Percentiles rank a stretch among this genome's conserved stretches.
These are phyloP conservation scores for Therioaphis trifolii DNA, from an alignment of 2,888 invertebrate genomes.

Conservation along the genomic window DNA sequence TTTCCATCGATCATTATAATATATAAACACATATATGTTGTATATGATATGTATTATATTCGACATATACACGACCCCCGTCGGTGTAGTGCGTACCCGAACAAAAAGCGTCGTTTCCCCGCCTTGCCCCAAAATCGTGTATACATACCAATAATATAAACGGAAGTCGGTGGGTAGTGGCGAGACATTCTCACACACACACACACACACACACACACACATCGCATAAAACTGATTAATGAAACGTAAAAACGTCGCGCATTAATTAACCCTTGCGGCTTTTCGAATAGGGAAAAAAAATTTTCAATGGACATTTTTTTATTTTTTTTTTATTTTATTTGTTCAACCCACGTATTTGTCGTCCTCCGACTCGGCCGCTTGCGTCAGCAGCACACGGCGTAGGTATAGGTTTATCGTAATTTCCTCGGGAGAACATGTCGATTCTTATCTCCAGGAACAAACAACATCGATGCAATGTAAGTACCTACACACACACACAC, in stretches of 20 bases:
- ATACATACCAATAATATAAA: background rate
- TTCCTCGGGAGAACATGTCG: background rate
- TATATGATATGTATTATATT: no score
- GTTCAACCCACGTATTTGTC: background rate
- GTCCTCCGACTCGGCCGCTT: background rate
- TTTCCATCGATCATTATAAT: slow-evolving; percentile 29
- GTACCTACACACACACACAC: background rate
- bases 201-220: no score
- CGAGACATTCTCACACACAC: no score
- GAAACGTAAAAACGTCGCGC: slow-evolving; percentile 38
- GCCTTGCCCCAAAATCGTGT: no score
- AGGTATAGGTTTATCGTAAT: background rate
- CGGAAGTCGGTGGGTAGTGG: background rate
- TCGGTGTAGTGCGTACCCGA: background rate
- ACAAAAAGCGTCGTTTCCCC: slow-evolving; percentile 11
- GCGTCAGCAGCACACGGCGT: background rate
- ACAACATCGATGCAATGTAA: background rate
- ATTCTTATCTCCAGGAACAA: background rate
- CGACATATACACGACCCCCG: background rate
- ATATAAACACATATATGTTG: background rate
- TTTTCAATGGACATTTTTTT: slow-evolving; percentile 14
- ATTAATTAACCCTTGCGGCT: slow-evolving; percentile 12
- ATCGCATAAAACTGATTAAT: slow-evolving; percentile 36
- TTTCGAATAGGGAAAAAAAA: background rate
- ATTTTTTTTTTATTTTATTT: background rate